phyloP scores from a whole-genome alignment of 2,888 invertebrate species.

The Pyrrhia umbra region DNA sequence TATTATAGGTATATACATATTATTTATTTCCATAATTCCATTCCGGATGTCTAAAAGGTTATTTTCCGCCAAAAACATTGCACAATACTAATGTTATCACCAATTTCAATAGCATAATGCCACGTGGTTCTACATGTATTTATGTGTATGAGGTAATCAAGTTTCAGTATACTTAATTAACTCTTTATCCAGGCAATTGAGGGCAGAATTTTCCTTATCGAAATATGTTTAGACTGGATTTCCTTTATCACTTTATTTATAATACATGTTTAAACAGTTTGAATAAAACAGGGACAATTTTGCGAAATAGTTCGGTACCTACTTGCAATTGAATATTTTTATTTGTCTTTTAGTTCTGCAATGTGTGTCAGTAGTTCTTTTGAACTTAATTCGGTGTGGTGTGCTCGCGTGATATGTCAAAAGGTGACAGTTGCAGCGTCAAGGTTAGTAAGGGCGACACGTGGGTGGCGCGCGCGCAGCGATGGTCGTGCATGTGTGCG shows the following conservation, averaged over 20 bases:
- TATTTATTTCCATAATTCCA: too few species aligned
- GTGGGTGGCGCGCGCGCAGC: conserved; percentile 42
- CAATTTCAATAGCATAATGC: conserved; percentile 21
- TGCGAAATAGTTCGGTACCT: not conserved
- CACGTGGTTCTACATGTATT: conserved; percentile 26
- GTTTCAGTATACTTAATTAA: conserved; percentile 38
- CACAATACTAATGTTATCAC: conserved; percentile 29
- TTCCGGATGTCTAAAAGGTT: not conserved
- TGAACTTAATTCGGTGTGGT: conserved; percentile 20
- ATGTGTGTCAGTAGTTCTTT: conserved; percentile 27
- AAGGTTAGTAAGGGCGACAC: conserved; percentile 57
- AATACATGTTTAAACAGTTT: not conserved
- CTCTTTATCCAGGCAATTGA: conserved; percentile 12
- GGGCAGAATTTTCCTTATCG: conserved; percentile 30
- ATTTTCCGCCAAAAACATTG: conserved; percentile 30
- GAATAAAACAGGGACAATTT: not conserved
- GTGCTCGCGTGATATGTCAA: conserved; percentile 34
- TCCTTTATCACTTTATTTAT: not conserved
- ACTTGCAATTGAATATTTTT: not conserved
- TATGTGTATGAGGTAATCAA: conserved; percentile 27
- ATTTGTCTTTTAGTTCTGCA: conserved; percentile 3
- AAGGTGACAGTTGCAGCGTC: conserved; percentile 50
- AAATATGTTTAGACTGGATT: conserved; percentile 8
- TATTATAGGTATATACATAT: too few species aligned
- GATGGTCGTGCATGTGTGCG: conserved; percentile 15